phyloP scores from a whole-genome alignment of 2,113 vertebrate genomes.

The Tylochromis polylepis region DNA sequence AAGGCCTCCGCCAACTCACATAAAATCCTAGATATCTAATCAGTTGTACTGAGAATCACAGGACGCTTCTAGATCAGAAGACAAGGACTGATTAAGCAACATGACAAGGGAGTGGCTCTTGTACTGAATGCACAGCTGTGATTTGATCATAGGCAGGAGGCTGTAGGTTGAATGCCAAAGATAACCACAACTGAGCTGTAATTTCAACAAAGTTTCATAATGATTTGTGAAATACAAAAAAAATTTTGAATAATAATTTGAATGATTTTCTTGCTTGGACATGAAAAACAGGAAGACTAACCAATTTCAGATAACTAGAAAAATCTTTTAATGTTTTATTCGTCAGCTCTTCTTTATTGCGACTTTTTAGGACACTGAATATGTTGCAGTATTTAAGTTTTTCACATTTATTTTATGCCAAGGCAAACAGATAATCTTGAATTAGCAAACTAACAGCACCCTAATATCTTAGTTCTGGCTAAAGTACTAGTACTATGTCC shows the following conservation, averaged over 20 bases:
- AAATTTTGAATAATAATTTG: neutral
- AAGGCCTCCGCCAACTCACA: neutral
- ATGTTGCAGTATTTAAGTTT: neutral
- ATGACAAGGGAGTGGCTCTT: neutral
- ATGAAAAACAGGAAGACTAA: neutral
- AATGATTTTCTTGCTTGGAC: neutral
- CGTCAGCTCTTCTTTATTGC: neutral
- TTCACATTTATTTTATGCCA: neutral
- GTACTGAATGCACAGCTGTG: neutral
- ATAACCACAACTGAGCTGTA: neutral
- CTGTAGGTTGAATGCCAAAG: neutral
- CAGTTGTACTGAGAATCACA: neutral
- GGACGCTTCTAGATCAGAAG: neutral
- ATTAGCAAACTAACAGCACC: neutral
- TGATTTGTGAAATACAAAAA: neutral
- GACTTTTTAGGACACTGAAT: neutral
- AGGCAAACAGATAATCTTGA: neutral
- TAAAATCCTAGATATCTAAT: neutral
- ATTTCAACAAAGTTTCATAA: neutral
- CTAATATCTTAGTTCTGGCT: neutral
- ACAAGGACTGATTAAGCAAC: neutral
- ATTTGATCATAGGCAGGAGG: neutral
- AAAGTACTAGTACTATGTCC: neutral
- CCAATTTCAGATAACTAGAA: neutral
- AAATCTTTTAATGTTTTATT: neutral